Percentiles rank a stretch among this genome's conserved stretches.
Evolutionary conservation across 2,888 invertebrate species (phyloP).

Genomic region (Melinaea menophilus): DNA sequence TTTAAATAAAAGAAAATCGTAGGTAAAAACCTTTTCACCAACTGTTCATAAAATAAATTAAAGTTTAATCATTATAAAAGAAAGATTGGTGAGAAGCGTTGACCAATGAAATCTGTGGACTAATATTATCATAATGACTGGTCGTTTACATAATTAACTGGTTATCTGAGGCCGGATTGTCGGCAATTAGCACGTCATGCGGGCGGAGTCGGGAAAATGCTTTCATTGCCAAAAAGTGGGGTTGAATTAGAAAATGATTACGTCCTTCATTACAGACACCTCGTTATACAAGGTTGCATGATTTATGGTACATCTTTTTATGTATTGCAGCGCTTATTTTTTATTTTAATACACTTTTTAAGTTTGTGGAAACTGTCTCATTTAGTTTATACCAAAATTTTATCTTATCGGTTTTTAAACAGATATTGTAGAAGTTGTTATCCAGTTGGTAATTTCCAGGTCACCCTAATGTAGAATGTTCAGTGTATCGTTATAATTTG

Average conservation of each 20-base stretch:
- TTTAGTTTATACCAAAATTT: too few relatives aligned
- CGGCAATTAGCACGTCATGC: slow-evolving; percentile 29
- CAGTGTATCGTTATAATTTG: too few relatives aligned
- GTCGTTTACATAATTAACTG: slow-evolving; percentile 29
- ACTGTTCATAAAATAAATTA: background rate
- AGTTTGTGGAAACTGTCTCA: too few relatives aligned
- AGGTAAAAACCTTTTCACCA: too few relatives aligned
- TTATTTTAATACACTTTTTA: too few relatives aligned
- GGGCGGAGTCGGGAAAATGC: slow-evolving; percentile 17
- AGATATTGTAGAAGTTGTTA: too few relatives aligned
- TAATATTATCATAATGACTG: slow-evolving; percentile 25
- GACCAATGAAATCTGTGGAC: slow-evolving; percentile 16
- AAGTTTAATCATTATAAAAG: background rate
- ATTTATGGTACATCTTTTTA: too few relatives aligned
- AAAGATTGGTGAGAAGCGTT: background rate
- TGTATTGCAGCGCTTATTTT: too few relatives aligned
- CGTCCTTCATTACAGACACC: background rate
- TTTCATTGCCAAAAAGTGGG: slow-evolving; percentile 17
- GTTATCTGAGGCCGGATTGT: slow-evolving; percentile 25
- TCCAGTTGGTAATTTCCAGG: too few relatives aligned
- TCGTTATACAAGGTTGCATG: background rate
- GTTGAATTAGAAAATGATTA: slow-evolving; percentile 12
- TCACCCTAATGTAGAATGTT: too few relatives aligned
- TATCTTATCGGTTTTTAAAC: too few relatives aligned
- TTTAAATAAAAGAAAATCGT: too few relatives aligned